These are phyloP conservation scores for Paratilapia polleni DNA, from an alignment of 2,113 vertebrate species.

Conservation along the genomic window DNA sequence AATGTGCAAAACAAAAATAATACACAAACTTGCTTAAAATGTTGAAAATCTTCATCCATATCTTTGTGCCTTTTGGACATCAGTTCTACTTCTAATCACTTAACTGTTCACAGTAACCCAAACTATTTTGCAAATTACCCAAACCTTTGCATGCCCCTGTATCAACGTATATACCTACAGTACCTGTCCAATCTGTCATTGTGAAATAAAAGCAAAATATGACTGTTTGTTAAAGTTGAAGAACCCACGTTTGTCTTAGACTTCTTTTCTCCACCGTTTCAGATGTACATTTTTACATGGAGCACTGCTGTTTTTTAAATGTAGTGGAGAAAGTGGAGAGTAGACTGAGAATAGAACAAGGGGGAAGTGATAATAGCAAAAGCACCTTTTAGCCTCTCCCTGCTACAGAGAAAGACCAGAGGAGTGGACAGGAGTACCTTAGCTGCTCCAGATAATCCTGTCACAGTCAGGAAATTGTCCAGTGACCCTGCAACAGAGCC, in stretches of 20 bases:
- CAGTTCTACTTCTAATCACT: not conserved
- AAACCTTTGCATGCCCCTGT: not conserved
- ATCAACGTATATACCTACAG: conserved; percentile 47
- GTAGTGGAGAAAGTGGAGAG: not conserved
- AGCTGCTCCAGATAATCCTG: not conserved
- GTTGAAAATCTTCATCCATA: not conserved
- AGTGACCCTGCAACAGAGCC: not conserved
- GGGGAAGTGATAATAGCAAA: not conserved
- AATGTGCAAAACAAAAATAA: not conserved
- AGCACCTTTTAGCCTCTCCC: not conserved
- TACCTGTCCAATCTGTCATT: conserved; percentile 74
- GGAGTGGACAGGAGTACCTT: not conserved
- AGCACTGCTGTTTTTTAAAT: not conserved
- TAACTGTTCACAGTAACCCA: conserved; percentile 4
- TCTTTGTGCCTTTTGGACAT: not conserved
- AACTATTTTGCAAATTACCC: not conserved
- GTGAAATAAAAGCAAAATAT: conserved; percentile 79
- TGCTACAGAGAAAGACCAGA: not conserved
- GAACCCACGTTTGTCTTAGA: conserved; percentile 18
- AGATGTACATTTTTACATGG: not conserved
- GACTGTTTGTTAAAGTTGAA: conserved; percentile 74
- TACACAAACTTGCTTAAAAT: not conserved
- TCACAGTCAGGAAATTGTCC: not conserved
- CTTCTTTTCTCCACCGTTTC: not conserved
- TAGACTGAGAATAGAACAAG: not conserved